A percentile compares a stretch with the other conserved stretches of the same genome.
These are phyloP conservation scores for Gallinago nigripennis DNA, from an alignment of 2,797 vertebrate genomes.

Conservation along the genomic window DNA sequence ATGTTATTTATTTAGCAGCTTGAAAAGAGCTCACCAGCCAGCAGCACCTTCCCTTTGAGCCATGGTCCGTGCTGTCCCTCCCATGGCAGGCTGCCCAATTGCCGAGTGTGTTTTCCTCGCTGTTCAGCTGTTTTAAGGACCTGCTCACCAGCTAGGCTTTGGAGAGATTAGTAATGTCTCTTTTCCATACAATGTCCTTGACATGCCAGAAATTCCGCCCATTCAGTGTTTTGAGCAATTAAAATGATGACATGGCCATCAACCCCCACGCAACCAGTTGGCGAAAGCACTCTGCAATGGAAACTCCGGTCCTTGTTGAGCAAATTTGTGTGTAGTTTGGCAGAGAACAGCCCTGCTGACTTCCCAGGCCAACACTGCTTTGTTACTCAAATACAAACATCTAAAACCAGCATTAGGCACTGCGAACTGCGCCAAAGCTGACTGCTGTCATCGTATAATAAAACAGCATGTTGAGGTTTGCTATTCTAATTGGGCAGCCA, in stretches of 20 bases:
- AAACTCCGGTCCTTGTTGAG: neutral
- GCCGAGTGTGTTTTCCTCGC: neutral
- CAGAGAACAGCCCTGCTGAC: slow-evolving; percentile 47
- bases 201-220: slow-evolving; percentile 33
- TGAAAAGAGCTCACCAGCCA: neutral
- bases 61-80: neutral
- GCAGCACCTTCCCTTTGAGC: neutral
- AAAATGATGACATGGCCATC: neutral
- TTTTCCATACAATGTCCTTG: neutral
- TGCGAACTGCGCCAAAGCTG: slow-evolving; percentile 24
- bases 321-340: slow-evolving; percentile 14
- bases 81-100: neutral
- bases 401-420: slow-evolving; percentile 49
- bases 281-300: accelerated
- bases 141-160: neutral
- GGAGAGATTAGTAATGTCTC: slow-evolving; percentile 19
- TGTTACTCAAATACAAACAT: slow-evolving; percentile 66
- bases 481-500: slow-evolving; percentile 67
- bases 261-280: neutral
- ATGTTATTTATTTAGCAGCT: slow-evolving; percentile 12
- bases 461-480: slow-evolving; percentile 41
- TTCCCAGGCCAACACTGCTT: slow-evolving; percentile 38
- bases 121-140: neutral
- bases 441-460: slow-evolving; percentile 66
- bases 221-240: neutral